Percentiles rank a stretch among this genome's conserved stretches.
These are phyloP conservation scores for Lycaena phlaeas DNA, from an alignment of 2,888 invertebrate species.

Conservation along the genomic window DNA sequence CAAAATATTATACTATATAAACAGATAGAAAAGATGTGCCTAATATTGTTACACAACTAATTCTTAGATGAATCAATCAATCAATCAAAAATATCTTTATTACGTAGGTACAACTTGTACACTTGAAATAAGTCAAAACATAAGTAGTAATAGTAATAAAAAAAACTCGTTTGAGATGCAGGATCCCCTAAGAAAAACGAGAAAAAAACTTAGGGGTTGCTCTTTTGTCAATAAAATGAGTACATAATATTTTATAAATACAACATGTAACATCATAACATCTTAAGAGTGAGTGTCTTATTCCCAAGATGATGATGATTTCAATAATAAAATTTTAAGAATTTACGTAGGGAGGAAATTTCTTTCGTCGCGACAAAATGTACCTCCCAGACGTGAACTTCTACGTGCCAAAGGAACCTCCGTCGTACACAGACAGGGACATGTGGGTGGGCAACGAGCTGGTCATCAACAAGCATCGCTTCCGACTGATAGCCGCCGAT, in stretches of 20 bases:
- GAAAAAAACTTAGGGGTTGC: no score
- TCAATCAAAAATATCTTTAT: background rate
- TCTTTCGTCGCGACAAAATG: slow-evolving; percentile 79
- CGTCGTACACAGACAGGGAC: slow-evolving; percentile 82
- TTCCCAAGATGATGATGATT: no score
- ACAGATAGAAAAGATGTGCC: background rate
- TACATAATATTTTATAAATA: no score
- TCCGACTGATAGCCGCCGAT: slow-evolving; percentile 86
- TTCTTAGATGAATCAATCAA: no score
- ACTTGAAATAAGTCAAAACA: background rate
- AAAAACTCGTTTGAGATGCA: no score
- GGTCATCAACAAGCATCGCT: slow-evolving; percentile 83
- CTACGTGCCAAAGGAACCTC: slow-evolving; percentile 80
- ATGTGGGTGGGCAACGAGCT: slow-evolving; percentile 89
- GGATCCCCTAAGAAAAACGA: no score
- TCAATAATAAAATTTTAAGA: background rate
- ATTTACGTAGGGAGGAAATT: slow-evolving; percentile 69
- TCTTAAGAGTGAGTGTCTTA: no score
- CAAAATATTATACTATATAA: background rate
- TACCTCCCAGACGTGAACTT: slow-evolving; percentile 82
- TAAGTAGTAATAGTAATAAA: no score
- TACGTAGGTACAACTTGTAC: background rate
- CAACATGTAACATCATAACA: no score
- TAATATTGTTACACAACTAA: no score
- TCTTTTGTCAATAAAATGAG: no score